Base-by-base conservation (phyloP, 2,888 invertebrate species). In the Drosophila mulleri region DNA sequence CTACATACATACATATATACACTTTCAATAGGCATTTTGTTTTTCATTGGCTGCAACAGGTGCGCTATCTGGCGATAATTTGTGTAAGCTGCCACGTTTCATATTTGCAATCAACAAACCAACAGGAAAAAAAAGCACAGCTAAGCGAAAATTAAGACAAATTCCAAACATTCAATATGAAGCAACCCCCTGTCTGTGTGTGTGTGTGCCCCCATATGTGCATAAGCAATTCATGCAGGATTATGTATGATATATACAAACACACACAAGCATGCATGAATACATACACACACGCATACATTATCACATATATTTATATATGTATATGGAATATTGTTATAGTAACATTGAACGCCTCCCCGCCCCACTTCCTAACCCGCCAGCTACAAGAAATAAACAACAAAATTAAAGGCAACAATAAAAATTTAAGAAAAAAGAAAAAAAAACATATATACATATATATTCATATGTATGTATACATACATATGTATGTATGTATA, bases 1-100 rank as follows among this genome's bases (percentile, higher is more conserved):
- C 1, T 4, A 9, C 2, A 9, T 23, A 4, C 11, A 5, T n/a
- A 23, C n/a, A 29, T 26, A 3, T 26, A 32, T 37, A 58, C 29
- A 37, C 57, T 57, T 64, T 47, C 59, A 75, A 57, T 57, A 23
- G 45, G 23, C 50, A 57, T 39, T 68, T 54, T 35, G 45, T 47
- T 26, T 58, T 50, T 50, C 29, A 35, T 18, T 26, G 7, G 39
- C 37, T 26, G 70, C 71, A 71, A 71, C 71, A 71, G 75, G 75
- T 75, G 72, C 59, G 78, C 67, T 50, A 72, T 63, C 78, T 72
- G 50, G 45, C 42, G 75, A 41, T 39, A 35, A 67, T 35, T 52
- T 47, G 37, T 59, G 56, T 26, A 72, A 57, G 41, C 50, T 42
- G 52, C 60, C 42, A 18, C 42, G 41, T 56, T 42, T 56, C 26